Conservation (phyloP, 2,113 vertebrate species). For the Alaudala cheleensis region DNA sequence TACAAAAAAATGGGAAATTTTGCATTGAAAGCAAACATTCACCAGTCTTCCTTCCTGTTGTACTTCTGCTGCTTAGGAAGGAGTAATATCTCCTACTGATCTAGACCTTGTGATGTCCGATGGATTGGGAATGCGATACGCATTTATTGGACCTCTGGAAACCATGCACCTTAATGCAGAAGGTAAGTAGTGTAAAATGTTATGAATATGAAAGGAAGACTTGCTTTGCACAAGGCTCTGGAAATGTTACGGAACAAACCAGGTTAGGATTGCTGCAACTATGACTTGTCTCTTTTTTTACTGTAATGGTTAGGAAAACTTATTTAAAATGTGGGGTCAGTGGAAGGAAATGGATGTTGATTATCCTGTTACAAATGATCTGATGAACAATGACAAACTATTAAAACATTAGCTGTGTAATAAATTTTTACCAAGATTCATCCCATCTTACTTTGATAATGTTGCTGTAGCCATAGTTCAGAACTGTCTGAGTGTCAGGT, state of each 20-base stretch:
- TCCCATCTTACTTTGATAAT: not conserved
- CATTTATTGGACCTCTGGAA: constrained; percentile 96
- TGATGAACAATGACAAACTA: not conserved
- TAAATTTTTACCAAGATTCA: not conserved
- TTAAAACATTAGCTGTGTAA: not conserved
- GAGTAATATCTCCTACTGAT: constrained; percentile 87
- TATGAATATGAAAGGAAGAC: not conserved
- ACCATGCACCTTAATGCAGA: constrained; percentile 97
- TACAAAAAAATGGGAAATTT: not conserved
- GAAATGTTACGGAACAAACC: not conserved
- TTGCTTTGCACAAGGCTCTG: not conserved
- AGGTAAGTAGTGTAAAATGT: constrained; percentile 65
- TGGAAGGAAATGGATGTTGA: not conserved
- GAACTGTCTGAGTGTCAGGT: not conserved
- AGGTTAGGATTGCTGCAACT: not conserved
- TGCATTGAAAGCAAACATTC: not conserved
- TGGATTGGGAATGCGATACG: constrained; percentile 94
- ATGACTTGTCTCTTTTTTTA: not conserved
- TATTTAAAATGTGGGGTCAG: not conserved
- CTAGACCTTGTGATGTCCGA: constrained; percentile 97
- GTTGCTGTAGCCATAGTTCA: not conserved
- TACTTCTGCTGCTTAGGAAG: constrained; percentile 78
- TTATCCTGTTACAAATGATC: not conserved
- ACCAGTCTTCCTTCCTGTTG: not conserved
- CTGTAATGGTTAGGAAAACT: not conserved